A percentile compares a stretch with the other conserved stretches of the same genome.
Evolutionary conservation across 92 coral and sea anemone genomes (phyloP).

Genomic region (Porites evermanni): DNA sequence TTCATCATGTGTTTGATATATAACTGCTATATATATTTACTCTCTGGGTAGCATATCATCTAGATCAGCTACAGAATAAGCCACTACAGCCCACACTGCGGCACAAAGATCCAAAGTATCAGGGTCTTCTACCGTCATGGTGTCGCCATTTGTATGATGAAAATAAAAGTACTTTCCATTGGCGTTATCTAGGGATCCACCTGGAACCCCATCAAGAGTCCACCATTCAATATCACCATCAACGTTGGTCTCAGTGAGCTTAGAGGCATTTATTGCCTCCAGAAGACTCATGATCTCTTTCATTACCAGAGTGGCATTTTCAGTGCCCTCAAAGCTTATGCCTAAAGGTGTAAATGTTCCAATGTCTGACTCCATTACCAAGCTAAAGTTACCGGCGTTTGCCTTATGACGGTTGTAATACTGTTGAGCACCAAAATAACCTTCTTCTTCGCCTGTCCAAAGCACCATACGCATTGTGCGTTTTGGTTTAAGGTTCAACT

Average conservation of each 20-base stretch:
- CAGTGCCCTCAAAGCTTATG: slow-evolving; percentile 74
- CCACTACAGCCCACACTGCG: slow-evolving; percentile 93
- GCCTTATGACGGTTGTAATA: slow-evolving; percentile 88
- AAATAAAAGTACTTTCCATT: slow-evolving; percentile 88
- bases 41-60: slow-evolving; percentile 90
- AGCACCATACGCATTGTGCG: slow-evolving; percentile 92
- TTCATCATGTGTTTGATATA: too few species aligned
- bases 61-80: slow-evolving; percentile 92
- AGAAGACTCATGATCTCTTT: slow-evolving; percentile 80
- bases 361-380: slow-evolving; percentile 94
- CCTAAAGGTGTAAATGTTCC: slow-evolving; percentile 94
- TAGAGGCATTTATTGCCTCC: slow-evolving; percentile 82
- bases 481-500: slow-evolving; percentile 90
- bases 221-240: slow-evolving; percentile 86
- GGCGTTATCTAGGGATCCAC: slow-evolving; percentile 76
- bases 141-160: slow-evolving; percentile 94
- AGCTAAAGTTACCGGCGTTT: slow-evolving; percentile 84
- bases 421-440: slow-evolving; percentile 82
- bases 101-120: slow-evolving; percentile 93
- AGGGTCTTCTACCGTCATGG: slow-evolving; percentile 96
- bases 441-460: slow-evolving; percentile 97
- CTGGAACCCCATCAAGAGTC: slow-evolving; percentile 90
- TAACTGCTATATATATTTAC: neutral
- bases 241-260: slow-evolving; percentile 42
- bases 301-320: slow-evolving; percentile 74